Evolutionary conservation across 2,888 invertebrate genomes (phyloP).

Genomic region (Leuctra nigra): DNA sequence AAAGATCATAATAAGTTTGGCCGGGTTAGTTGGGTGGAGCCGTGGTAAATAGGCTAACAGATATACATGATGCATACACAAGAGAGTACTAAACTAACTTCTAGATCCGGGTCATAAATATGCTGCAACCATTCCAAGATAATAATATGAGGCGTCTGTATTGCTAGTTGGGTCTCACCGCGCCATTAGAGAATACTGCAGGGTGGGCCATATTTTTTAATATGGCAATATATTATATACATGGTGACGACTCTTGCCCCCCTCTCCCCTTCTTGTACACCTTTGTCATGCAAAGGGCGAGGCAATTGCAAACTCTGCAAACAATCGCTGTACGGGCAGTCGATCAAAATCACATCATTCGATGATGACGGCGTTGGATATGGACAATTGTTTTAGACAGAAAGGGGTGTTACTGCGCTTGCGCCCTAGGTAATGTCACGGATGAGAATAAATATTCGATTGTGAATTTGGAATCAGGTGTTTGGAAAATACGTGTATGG

Average conservation of each 20-base stretch:
- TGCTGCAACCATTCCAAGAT: slow-evolving; percentile 6
- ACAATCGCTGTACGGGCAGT: not conserved
- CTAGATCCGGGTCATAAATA: slow-evolving; percentile 18
- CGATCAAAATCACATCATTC: slow-evolving; percentile 4
- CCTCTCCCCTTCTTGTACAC: too few relatives aligned
- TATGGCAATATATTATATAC: slow-evolving; percentile 3
- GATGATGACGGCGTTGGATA: slow-evolving; percentile 5
- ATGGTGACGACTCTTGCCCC: not conserved
- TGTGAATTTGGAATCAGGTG: too few relatives aligned
- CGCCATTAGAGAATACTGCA: slow-evolving; percentile 8
- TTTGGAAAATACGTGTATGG: too few relatives aligned
- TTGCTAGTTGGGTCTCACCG: not conserved
- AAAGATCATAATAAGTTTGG: too few relatives aligned
- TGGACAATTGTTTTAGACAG: slow-evolving; percentile 2
- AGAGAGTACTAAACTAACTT: too few relatives aligned
- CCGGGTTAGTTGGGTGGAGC: slow-evolving; percentile 2
- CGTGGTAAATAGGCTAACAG: not conserved
- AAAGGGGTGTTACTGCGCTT: not conserved
- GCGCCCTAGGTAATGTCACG: not conserved
- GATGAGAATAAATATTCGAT: too few relatives aligned
- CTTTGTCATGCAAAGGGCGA: slow-evolving; percentile 9
- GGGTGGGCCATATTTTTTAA: slow-evolving; percentile 5
- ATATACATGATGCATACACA: not conserved
- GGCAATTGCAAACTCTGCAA: not conserved
- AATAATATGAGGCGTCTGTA: slow-evolving; percentile 10